Conservation (phyloP, 2,797 vertebrate species). For the Chiloscyllium punctatum region DNA sequence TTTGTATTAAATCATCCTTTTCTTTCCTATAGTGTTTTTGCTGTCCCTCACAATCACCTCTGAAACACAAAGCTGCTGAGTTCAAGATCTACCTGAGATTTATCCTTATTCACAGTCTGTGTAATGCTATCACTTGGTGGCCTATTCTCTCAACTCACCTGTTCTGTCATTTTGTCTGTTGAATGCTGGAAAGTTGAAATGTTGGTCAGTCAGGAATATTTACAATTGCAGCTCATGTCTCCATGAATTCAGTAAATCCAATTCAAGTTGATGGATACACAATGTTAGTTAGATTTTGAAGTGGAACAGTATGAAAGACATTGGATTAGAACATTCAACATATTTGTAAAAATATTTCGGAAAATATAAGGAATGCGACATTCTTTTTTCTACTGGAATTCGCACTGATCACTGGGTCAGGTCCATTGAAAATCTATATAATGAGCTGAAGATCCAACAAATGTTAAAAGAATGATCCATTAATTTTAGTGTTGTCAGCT, state of each 20-base stretch:
- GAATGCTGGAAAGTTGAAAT: not conserved
- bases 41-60: too few species aligned
- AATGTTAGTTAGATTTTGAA: not conserved
- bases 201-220: not conserved
- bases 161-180: not conserved
- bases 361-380: not conserved
- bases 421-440: not conserved
- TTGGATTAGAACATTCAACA: not conserved
- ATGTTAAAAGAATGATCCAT: not conserved
- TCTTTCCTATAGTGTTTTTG: too few species aligned
- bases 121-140: not conserved
- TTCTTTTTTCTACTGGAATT: not conserved
- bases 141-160: not conserved
- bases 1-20: too few species aligned
- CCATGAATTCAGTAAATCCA: not conserved
- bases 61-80: too few species aligned
- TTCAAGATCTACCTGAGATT: not conserved
- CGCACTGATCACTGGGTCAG: not conserved
- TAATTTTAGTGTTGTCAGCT: not conserved
- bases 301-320: not conserved
- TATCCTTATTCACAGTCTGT: not conserved
- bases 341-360: too few species aligned
- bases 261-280: not conserved
- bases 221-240: not conserved
- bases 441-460: not conserved